Evolutionary conservation across 53 echinoderm and acorn worm genomes (phyloP).

Genomic region (Stichopus horrens): DNA sequence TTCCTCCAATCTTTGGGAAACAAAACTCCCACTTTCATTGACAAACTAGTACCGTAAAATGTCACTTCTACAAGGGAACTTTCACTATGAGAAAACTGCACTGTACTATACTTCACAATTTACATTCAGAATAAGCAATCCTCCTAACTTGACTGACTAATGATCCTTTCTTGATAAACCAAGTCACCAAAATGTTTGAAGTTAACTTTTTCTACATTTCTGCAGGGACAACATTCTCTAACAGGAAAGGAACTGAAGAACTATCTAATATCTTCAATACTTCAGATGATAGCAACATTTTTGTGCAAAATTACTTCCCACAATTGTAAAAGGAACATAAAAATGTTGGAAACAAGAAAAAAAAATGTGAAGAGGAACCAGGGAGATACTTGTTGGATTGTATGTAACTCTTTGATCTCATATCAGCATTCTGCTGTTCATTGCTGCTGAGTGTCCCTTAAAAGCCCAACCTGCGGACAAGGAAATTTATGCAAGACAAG

Average conservation of each 20-base stretch:
- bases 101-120: no score
- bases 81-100: no score
- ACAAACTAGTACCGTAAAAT: no score
- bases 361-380: background rate
- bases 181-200: no score
- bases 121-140: no score
- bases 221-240: background rate
- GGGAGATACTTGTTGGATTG: background rate
- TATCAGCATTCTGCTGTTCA: constrained; percentile 47
- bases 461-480: constrained; percentile 57
- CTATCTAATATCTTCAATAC: background rate
- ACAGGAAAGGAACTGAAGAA: background rate
- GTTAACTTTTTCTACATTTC: background rate
- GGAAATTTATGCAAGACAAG: constrained; percentile 65
- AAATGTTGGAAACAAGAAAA: background rate
- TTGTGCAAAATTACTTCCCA: background rate
- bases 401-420: background rate
- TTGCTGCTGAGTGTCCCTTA: constrained; percentile 40
- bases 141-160: no score
- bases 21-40: no score
- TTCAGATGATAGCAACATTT: background rate
- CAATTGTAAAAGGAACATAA: background rate
- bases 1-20: no score
- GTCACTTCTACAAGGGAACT: no score
- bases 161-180: no score